Conservation (phyloP, 2,888 invertebrate species). For the Drosophila atripex region DNA sequence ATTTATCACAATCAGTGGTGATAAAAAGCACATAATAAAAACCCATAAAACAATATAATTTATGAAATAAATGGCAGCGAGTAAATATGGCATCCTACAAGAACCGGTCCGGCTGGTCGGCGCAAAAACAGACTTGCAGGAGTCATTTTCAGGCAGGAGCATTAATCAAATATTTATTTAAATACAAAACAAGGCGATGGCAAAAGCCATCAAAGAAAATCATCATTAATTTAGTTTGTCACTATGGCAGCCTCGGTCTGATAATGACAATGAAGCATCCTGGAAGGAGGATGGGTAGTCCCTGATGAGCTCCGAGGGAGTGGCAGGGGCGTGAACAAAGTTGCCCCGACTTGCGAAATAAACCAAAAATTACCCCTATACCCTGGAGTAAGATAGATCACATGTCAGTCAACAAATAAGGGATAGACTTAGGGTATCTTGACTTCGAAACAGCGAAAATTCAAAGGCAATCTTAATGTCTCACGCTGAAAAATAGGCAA, state of each 20-base stretch:
- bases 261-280: conserved; percentile 56
- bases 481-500: conserved; percentile 39
- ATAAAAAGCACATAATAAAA: conserved; percentile 64
- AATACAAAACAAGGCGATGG: conserved; percentile 52
- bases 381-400: conserved; percentile 1
- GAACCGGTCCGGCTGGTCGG: neutral
- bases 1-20: conserved; percentile 67
- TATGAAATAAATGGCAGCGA: conserved; percentile 43
- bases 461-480: neutral
- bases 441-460: neutral
- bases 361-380: conserved; percentile 50
- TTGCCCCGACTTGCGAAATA: conserved; percentile 22
- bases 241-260: conserved; percentile 49
- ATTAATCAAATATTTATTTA: conserved; percentile 78
- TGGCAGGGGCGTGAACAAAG: conserved; percentile 59
- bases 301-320: conserved; percentile 8
- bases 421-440: conserved; percentile 6
- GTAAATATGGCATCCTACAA: conserved; percentile 56
- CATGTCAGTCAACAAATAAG: neutral
- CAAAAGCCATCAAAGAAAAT: conserved; percentile 48
- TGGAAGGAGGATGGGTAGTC: neutral
- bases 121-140: conserved; percentile 23
- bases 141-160: conserved; percentile 35
- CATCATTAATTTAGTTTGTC: conserved; percentile 74
- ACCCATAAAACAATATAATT: conserved; percentile 60